These are phyloP conservation scores for Athalia circularis DNA, from an alignment of 2,888 invertebrate genomes.

Conservation along the genomic window DNA sequence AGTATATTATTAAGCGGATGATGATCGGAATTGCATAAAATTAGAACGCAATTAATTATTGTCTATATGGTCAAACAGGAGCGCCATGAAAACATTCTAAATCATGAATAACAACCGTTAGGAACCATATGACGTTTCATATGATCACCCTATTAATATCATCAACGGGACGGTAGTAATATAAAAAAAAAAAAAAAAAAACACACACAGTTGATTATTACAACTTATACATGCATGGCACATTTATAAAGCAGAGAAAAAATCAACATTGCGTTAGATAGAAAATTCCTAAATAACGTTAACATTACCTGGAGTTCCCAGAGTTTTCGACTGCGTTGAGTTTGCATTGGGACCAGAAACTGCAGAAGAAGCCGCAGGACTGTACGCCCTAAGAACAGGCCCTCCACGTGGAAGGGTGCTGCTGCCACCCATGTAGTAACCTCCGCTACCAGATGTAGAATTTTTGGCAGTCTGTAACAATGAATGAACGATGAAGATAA, in stretches of 20 bases:
- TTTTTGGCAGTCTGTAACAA: conserved; percentile 77
- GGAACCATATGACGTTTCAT: too few relatives aligned
- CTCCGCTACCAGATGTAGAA: conserved; percentile 75
- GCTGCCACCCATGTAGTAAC: conserved; percentile 83
- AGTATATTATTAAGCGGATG: too few relatives aligned
- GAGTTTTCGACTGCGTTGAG: conserved; percentile 65
- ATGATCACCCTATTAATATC: too few relatives aligned
- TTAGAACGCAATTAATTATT: too few relatives aligned
- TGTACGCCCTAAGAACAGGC: conserved; percentile 81
- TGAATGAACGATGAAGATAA: too few relatives aligned
- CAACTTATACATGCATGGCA: not conserved
- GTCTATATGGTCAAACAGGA: too few relatives aligned
- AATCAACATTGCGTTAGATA: not conserved
- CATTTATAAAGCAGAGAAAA: not conserved
- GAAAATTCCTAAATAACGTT: conserved; percentile 4
- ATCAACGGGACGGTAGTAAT: too few relatives aligned
- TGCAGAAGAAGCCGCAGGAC: conserved; percentile 77
- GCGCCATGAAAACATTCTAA: too few relatives aligned
- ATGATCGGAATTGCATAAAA: too few relatives aligned
- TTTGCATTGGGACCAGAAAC: conserved; percentile 65
- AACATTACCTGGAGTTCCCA: conserved; percentile 67
- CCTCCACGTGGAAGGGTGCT: conserved; percentile 83
- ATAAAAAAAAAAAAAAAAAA: too few relatives aligned
- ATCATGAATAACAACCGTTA: too few relatives aligned
- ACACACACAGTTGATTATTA: too few relatives aligned